A percentile compares a stretch with the other conserved stretches of the same genome.
Evolutionary conservation across 2,797 vertebrate genomes (phyloP).

Genomic region (Acrocephalus scirpaceus): DNA sequence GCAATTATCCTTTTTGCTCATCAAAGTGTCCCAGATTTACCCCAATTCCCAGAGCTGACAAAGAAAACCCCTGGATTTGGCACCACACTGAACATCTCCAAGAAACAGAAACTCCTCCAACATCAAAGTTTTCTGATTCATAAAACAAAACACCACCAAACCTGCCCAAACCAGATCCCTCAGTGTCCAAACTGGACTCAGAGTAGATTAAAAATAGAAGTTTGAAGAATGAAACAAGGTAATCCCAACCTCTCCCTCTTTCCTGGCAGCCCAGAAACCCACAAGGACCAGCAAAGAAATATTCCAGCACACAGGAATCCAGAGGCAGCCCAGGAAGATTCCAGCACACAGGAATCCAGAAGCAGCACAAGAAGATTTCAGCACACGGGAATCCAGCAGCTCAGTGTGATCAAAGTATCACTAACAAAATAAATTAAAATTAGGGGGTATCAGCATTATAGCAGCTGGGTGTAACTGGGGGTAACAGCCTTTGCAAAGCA

Average conservation of each 20-base stretch:
- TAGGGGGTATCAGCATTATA: accelerated
- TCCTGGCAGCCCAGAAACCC: neutral
- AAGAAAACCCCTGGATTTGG: neutral
- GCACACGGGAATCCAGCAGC: neutral
- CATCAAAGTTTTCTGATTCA: neutral
- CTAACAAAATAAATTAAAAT: neutral
- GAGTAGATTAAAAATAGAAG: neutral
- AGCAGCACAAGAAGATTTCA: neutral
- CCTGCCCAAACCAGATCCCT: neutral
- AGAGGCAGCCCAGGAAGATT: neutral
- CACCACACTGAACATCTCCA: neutral
- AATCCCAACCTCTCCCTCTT: neutral
- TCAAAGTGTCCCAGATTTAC: neutral
- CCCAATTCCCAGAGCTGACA: neutral
- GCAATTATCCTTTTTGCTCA: neutral
- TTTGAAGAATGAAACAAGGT: neutral
- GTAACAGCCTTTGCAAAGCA: neutral
- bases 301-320: neutral
- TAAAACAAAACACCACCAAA: neutral
- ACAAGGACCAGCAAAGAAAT: neutral
- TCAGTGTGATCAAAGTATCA: neutral
- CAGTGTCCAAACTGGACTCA: neutral
- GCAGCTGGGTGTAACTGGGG: neutral
- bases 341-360: neutral
- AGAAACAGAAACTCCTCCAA: neutral